phyloP scores from a whole-genome alignment of 2,888 invertebrate genomes.

The Merodon equestris region DNA sequence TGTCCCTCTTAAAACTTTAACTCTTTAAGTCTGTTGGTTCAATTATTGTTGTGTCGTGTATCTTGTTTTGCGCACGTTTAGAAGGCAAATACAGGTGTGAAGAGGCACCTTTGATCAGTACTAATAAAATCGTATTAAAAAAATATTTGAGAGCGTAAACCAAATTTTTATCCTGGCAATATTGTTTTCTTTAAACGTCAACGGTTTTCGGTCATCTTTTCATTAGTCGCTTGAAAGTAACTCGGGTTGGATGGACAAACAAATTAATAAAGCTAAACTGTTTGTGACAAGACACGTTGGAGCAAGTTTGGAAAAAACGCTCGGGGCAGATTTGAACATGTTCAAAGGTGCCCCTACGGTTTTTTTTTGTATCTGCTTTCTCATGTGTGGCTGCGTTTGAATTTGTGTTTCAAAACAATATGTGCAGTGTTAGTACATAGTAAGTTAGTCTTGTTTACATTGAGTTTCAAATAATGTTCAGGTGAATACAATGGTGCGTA shows the following conservation, averaged over 20 bases:
- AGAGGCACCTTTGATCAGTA: too few relatives aligned
- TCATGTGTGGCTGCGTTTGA: not conserved
- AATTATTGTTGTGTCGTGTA: too few relatives aligned
- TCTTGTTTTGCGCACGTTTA: too few relatives aligned
- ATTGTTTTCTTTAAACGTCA: constrained; percentile 3
- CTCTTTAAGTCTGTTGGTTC: too few relatives aligned
- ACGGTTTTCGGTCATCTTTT: not conserved
- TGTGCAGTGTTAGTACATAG: not conserved
- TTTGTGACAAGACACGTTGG: not conserved
- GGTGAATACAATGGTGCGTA: too few relatives aligned
- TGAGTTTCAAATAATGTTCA: constrained; percentile 2
- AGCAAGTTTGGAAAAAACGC: not conserved
- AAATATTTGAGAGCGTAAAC: not conserved
- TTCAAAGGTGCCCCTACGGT: not conserved
- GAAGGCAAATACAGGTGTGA: too few relatives aligned
- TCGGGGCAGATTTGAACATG: not conserved
- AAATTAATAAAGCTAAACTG: not conserved
- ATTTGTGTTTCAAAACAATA: not conserved
- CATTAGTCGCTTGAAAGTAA: not conserved
- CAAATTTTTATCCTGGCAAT: not conserved
- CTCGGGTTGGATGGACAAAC: not conserved
- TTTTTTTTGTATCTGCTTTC: not conserved
- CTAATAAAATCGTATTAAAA: not conserved
- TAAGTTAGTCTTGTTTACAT: constrained; percentile 1
- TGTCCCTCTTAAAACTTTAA: too few relatives aligned